Evolutionary conservation across 92 coral and sea anemone species (phyloP).

Genomic region (Heteractis magnifica): DNA sequence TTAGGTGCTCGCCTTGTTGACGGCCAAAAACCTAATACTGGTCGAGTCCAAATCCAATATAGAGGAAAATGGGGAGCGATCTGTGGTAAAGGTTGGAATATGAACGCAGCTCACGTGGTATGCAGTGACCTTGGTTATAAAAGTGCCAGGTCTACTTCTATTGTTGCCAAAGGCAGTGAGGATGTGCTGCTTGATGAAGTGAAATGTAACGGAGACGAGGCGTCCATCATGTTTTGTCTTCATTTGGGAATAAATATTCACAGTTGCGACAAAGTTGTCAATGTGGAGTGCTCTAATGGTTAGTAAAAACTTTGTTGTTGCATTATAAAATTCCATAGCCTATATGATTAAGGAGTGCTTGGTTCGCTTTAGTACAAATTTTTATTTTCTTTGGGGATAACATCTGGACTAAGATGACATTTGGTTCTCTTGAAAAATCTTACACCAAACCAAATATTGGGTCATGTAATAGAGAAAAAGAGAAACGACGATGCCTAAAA

Average conservation of each 20-base stretch:
- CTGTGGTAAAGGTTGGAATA: slow-evolving; percentile 17
- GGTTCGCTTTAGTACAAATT: too few relatives aligned
- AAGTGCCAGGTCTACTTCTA: slow-evolving; percentile 16
- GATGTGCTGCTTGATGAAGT: slow-evolving; percentile 10
- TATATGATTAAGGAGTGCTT: too few relatives aligned
- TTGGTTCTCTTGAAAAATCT: too few relatives aligned
- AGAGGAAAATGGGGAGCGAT: slow-evolving; percentile 38
- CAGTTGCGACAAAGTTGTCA: slow-evolving; percentile 14
- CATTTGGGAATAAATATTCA: not conserved
- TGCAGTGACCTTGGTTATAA: slow-evolving; percentile 33
- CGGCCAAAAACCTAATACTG: not conserved
- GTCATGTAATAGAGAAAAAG: too few relatives aligned
- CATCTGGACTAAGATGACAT: too few relatives aligned
- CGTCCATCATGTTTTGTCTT: not conserved
- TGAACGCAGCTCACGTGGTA: slow-evolving; percentile 25
- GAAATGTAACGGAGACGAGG: slow-evolving; percentile 31
- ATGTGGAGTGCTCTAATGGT: slow-evolving; percentile 23
- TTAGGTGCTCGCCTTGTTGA: slow-evolving; percentile 28
- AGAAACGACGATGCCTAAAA: too few relatives aligned
- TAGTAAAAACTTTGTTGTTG: not conserved
- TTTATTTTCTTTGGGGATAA: too few relatives aligned
- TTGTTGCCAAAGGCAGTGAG: slow-evolving; percentile 14
- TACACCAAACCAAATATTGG: too few relatives aligned
- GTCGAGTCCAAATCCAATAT: slow-evolving; percentile 31
- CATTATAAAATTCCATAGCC: too few relatives aligned